A percentile compares a stretch with the other conserved stretches of the same genome.
phyloP scores from a whole-genome alignment of 23 tunicate genomes.

The Botrylloides violaceus region DNA sequence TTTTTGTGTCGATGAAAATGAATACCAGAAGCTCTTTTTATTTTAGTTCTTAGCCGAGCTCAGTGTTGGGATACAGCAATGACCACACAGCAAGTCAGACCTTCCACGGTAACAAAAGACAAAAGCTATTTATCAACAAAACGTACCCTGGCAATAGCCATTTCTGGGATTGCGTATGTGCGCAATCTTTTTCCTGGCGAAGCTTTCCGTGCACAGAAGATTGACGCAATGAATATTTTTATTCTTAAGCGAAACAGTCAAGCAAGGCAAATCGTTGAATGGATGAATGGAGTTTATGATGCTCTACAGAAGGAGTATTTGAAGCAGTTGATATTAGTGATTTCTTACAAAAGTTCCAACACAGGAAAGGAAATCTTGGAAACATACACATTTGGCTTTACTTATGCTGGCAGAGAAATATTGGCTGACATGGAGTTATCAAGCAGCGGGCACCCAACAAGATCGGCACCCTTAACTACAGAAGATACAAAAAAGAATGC shows the following conservation, averaged over 20 bases:
- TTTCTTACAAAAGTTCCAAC: slow-evolving; percentile 1
- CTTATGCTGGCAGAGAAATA: slow-evolving; percentile 44
- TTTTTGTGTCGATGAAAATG: no score
- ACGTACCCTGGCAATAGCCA: slow-evolving; percentile 51
- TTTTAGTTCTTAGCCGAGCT: no score
- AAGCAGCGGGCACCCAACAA: background rate
- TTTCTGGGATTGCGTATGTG: slow-evolving; percentile 61
- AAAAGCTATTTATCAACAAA: slow-evolving; percentile 7
- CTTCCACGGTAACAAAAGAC: slow-evolving; percentile 4
- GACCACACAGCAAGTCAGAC: background rate
- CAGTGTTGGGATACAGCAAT: no score
- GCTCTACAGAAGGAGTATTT: slow-evolving; percentile 68
- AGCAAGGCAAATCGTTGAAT: slow-evolving; percentile 5
- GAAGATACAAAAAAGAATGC: slow-evolving; percentile 41
- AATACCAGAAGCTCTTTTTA: no score
- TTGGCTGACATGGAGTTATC: slow-evolving; percentile 30
- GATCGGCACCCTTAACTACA: slow-evolving; percentile 18
- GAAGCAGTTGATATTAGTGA: slow-evolving; percentile 45
- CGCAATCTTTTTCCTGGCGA: slow-evolving; percentile 58
- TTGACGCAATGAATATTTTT: slow-evolving; percentile 52
- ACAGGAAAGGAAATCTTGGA: slow-evolving; percentile 43
- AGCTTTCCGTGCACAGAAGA: slow-evolving; percentile 35
- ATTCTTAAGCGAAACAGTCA: slow-evolving; percentile 29
- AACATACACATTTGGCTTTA: slow-evolving; percentile 62
- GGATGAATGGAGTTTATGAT: slow-evolving; percentile 86